phyloP scores from a whole-genome alignment of 2,888 invertebrate genomes.

The Leistus spinibarbis region DNA sequence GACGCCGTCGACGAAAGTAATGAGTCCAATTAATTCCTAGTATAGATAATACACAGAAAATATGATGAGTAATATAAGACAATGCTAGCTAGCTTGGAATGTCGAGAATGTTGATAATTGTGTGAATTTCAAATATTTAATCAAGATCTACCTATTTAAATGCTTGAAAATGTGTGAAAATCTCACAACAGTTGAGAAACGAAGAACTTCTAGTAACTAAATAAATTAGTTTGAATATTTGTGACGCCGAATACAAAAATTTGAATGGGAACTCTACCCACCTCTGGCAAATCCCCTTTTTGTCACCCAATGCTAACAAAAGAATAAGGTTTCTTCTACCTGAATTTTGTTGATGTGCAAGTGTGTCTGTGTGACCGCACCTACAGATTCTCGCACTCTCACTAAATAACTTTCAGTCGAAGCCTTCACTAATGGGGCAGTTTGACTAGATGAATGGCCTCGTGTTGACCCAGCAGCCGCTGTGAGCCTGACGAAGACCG shows the following conservation, averaged over 20 bases:
- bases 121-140: background rate
- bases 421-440: constrained; percentile 10
- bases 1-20: too few species aligned
- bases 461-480: background rate
- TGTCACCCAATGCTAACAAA: constrained; percentile 1
- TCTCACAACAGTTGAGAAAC: background rate
- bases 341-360: background rate
- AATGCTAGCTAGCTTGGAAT: too few species aligned
- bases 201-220: background rate
- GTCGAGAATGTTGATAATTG: background rate
- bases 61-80: too few species aligned
- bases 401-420: constrained; percentile 20
- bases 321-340: constrained; percentile 3
- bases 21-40: too few species aligned
- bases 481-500: background rate
- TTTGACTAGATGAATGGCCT: constrained; percentile 20
- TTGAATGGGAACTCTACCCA: background rate
- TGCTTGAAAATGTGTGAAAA: too few species aligned
- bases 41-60: too few species aligned
- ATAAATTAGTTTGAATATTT: background rate
- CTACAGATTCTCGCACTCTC: constrained; percentile 1
- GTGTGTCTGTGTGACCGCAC: background rate
- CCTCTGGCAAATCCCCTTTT: background rate
- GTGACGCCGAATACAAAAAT: background rate
- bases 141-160: background rate